A percentile compares a stretch with the other conserved stretches of the same genome.
Evolutionary conservation across 37 sponge, comb jelly and placozoan species (phyloP).

Genomic region (Crambe crambe): DNA sequence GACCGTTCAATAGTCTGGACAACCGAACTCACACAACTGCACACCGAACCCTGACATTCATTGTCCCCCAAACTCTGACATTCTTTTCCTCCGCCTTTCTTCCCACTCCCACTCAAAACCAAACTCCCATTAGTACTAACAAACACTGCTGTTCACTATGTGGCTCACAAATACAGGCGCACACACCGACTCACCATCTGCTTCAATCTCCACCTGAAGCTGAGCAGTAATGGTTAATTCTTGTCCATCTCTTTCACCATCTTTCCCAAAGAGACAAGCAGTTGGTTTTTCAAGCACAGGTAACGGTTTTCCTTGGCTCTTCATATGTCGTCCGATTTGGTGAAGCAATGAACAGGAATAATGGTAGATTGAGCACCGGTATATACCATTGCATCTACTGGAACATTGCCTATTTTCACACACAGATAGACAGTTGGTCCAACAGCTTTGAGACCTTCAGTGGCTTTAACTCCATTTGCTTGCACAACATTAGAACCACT

Average conservation of each 20-base stretch:
- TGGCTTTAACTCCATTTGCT: no score
- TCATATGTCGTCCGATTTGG: neutral
- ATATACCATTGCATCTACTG: neutral
- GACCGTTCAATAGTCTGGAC: neutral
- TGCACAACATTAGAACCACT: neutral
- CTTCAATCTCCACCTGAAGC: slow-evolving; percentile 1
- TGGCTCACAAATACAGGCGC: neutral
- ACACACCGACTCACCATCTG: neutral
- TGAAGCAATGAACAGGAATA: neutral
- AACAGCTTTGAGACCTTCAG: neutral
- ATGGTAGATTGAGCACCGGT: neutral
- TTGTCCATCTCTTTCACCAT: neutral
- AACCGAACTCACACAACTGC: no score
- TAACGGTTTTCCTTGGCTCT: neutral
- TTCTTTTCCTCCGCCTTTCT: neutral
- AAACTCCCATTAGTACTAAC: neutral
- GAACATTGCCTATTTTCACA: neutral
- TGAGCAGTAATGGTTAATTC: slow-evolving; percentile 4
- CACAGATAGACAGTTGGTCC: neutral
- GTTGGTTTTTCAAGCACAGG: slow-evolving; percentile 1
- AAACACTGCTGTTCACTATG: slow-evolving; percentile 2
- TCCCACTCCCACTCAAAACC: neutral
- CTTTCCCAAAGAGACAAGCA: neutral
- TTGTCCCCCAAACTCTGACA: neutral
- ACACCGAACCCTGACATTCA: neutral